These are phyloP conservation scores for Macaria liturata DNA, from an alignment of 2,888 invertebrate species.

Conservation along the genomic window DNA sequence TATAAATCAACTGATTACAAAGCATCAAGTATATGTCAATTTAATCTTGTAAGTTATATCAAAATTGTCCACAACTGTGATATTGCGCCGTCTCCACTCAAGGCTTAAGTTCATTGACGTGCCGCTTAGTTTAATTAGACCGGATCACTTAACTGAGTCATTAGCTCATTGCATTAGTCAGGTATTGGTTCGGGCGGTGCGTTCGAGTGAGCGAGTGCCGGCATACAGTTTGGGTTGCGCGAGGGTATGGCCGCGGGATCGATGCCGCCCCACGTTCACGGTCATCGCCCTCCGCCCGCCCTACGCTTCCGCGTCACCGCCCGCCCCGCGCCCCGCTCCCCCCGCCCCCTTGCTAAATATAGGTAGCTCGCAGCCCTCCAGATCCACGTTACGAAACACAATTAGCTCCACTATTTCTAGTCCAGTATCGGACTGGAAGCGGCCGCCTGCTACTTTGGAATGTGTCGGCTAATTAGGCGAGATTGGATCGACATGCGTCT, in stretches of 20 bases:
- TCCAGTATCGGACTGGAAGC: conserved; percentile 47
- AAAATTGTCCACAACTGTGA: no score
- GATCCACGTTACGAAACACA: conserved; percentile 72
- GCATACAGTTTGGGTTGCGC: conserved; percentile 74
- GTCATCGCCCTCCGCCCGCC: conserved; percentile 83
- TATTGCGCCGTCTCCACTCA: no score
- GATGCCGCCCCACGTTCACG: conserved; percentile 82
- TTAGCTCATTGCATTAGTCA: conserved; percentile 14
- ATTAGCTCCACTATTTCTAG: conserved; percentile 77
- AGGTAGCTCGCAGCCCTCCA: conserved; percentile 68
- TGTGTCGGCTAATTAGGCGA: conserved; percentile 21
- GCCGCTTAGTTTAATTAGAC: neutral
- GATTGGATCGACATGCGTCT: conserved; percentile 17
- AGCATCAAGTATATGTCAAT: no score
- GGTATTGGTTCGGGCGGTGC: conserved; percentile 22
- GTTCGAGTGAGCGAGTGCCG: conserved; percentile 28
- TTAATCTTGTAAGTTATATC: no score
- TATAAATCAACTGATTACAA: no score
- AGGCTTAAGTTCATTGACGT: neutral
- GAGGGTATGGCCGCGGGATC: conserved; percentile 79
- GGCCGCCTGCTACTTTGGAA: conserved; percentile 19
- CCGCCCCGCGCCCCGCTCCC: conserved; percentile 41
- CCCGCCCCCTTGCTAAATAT: conserved; percentile 65
- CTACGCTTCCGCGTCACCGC: conserved; percentile 78
- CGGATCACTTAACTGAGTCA: conserved; percentile 8